Evolutionary conservation across 2,797 vertebrate genomes (phyloP), one percentile per base, ranked within the genome.

Genomic region (Oryzias dopingdopingensis): DNA sequence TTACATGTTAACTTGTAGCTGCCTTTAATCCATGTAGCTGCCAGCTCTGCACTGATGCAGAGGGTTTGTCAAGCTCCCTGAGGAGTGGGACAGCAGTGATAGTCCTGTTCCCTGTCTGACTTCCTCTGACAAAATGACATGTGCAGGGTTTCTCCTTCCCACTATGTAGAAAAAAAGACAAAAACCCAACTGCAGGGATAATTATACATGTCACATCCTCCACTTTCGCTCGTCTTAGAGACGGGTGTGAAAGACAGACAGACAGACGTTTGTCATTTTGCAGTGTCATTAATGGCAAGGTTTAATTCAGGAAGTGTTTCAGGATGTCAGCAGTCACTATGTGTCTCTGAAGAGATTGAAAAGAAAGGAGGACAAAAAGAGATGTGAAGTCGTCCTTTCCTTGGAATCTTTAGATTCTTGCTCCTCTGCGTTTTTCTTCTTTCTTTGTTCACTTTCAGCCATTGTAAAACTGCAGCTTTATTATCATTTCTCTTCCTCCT

Each of bases 321-420:
- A 41, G 73, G 52, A 60, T 57, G 77, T 79, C 75, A 72, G 67
- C 56, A 71, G 50, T 49, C 62, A 48, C 74, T 44, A 47, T 61
- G 55, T 61, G 8, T 12, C 53, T 73, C 70, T 7, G 3, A 56
- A 42, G 45, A 70, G 58, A 62, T 1, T 43, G 56, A 74, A 59
- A 44, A 50, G 52, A 22, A 65, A 26, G 56, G 44, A 5, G 42
- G 55, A 51, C 18, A 44, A 42, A 59, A 42, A 66, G 42, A 29
- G 49, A 51, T 56, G n/a, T 14, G 54, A 26, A 12, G 45, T 42
- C 52, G 43, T 17, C 26, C 48, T 17, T 13, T 23, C 23, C 32
- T 42, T 41, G 10, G 22, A 24, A 48, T 40, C 37, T 49, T 52
- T 14, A 5, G 12, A 14, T 48, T 58, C 40, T 56, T 46, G 24